Evolutionary conservation across 2,888 invertebrate genomes (phyloP), one percentile per base, ranked within the genome.

Genomic region (Rambutsinella grinnellia): DNA sequence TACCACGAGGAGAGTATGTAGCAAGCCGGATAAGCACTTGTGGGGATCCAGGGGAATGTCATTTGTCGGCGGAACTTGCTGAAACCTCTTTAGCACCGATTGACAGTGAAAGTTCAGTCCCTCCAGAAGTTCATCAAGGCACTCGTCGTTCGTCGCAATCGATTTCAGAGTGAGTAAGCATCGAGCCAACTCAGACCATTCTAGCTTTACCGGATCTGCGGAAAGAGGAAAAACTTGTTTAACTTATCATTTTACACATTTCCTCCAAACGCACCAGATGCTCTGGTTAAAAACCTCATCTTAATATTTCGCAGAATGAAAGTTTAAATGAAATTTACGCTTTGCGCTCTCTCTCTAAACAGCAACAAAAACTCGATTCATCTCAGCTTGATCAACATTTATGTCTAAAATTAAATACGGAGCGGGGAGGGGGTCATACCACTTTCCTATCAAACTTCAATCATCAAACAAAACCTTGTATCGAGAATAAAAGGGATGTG

Each of bases 91-190:
- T 27, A 84, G 74, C 28, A 84, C 76, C 23, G 84, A 81, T 57
- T 82, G 81, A 68, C 79, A 77, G 75, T 84, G 82, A 62, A 76
- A 36, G 49, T 79, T 79, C 24, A 84, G 79, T 72, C 84, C 84
- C 60, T 83, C 80, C 23, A 84, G 82, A 70, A 84, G 82, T 17
- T 84, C 84, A 66, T 84, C 84, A 83, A 84, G 84, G 84, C 84
- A 84, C 84, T 84, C 84, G 56, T 84, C 84, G 78, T 84, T 84
- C 68, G 80, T 79, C 65, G 82, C 78, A 46, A 84, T 79, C 13
- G 84, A 84, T 57, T 84, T 84, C 46, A 84, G 77, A 27, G 82
- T 84, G 28, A 82, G 66, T 53, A 84, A 78, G 67, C 82, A 84
- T 3, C 82, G 80, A 44, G 84, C 82, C 68, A 84, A 53, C 61